phyloP scores from a whole-genome alignment of 2,797 vertebrate genomes.

The Selene dorsalis region DNA sequence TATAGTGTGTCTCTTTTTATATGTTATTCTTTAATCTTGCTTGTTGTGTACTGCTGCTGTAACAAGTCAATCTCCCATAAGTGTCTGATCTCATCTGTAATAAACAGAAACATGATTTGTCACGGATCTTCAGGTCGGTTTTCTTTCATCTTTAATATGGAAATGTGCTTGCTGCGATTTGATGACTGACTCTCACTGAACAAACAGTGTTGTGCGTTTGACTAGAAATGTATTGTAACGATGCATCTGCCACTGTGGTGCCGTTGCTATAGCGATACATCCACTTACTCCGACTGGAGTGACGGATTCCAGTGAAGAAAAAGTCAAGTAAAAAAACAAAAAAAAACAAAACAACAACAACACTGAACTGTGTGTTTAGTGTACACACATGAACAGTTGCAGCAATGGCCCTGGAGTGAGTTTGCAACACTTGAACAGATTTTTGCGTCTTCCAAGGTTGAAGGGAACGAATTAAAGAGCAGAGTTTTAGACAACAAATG shows the following conservation, averaged over 20 bases:
- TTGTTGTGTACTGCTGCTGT: too few relatives aligned
- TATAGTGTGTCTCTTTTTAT: too few relatives aligned
- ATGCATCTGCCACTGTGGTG: slow-evolving; percentile 70
- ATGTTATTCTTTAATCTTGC: too few relatives aligned
- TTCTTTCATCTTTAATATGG: not conserved
- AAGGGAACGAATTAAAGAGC: slow-evolving; percentile 21
- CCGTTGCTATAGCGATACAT: slow-evolving; percentile 81
- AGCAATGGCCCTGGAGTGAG: slow-evolving; percentile 13
- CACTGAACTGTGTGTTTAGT: slow-evolving; percentile 53
- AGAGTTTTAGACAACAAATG: slow-evolving; percentile 9
- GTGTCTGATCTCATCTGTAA: not conserved
- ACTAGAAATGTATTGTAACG: slow-evolving; percentile 54
- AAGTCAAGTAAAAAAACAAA: not conserved
- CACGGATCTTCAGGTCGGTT: too few relatives aligned
- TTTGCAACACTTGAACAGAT: slow-evolving; percentile 31
- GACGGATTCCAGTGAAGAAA: slow-evolving; percentile 47
- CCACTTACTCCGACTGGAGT: slow-evolving; percentile 60
- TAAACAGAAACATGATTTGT: too few relatives aligned
- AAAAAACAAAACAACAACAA: not conserved
- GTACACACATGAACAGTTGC: slow-evolving; percentile 36
- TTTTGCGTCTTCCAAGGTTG: not conserved
- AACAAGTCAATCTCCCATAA: too few relatives aligned
- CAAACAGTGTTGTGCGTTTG: slow-evolving; percentile 45
- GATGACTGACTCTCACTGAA: slow-evolving; percentile 20
- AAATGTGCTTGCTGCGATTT: slow-evolving; percentile 1